phyloP scores from a whole-genome alignment of 2,888 invertebrate species.

The Poecilobothrus nobilitatus region DNA sequence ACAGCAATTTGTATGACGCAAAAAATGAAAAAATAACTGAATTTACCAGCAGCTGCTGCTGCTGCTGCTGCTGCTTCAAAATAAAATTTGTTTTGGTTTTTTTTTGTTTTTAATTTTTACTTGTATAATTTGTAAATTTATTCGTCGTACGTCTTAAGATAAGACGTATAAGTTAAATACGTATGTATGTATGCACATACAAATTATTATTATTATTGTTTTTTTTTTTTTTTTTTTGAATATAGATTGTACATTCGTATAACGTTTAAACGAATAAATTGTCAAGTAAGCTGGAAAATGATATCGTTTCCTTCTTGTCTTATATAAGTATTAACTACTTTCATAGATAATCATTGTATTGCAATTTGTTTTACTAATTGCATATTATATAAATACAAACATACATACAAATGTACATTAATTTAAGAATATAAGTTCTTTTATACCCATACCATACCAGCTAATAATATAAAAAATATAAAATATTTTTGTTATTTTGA shows the following conservation, averaged over 20 bases:
- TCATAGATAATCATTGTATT: not conserved
- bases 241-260: not conserved
- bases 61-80: not conserved
- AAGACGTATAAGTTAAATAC: not conserved
- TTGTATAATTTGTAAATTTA: not conserved
- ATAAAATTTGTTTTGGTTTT: too few species aligned
- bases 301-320: not conserved
- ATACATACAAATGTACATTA: not conserved
- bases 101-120: not conserved
- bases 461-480: not conserved
- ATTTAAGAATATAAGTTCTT: not conserved
- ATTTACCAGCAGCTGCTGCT: not conserved
- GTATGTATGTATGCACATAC: too few species aligned
- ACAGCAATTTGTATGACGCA: too few species aligned
- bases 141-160: conserved; percentile 3
- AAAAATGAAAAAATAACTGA: too few species aligned
- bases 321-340: too few species aligned
- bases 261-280: not conserved
- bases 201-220: not conserved
- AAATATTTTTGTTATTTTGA: not conserved
- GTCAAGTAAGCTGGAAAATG: not conserved
- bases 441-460: too few species aligned
- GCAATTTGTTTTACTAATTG: conserved; percentile 6
- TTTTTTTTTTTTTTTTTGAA: not conserved
- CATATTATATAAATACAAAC: not conserved